Percentiles rank a stretch among this genome's conserved stretches.
Conservation (phyloP, 2,797 vertebrate genomes). For the Melanitta fusca region DNA sequence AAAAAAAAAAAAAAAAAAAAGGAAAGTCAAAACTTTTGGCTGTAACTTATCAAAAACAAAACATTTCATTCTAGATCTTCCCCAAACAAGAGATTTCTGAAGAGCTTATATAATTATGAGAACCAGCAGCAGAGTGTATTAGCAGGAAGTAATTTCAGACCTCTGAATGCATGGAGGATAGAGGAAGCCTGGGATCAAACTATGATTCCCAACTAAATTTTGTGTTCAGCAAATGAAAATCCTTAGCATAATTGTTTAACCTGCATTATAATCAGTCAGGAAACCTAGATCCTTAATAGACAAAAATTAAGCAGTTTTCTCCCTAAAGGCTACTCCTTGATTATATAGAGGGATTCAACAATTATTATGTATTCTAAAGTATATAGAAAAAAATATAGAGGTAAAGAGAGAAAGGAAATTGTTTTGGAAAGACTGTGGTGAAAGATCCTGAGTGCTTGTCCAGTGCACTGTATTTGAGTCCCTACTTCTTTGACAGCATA, state of each 20-base stretch:
- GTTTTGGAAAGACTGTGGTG: neutral
- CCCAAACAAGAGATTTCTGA: neutral
- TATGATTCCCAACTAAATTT: neutral
- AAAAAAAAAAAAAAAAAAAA: no score
- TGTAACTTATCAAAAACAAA: neutral
- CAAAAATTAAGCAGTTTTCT: neutral
- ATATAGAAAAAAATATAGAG: neutral
- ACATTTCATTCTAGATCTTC: neutral
- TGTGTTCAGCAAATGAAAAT: neutral
- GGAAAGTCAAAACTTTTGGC: neutral
- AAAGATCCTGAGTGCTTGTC: neutral
- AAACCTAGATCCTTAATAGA: neutral
- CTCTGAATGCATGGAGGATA: neutral
- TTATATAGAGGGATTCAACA: neutral
- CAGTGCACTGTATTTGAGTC: fast-evolving
- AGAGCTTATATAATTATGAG: neutral
- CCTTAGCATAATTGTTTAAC: neutral
- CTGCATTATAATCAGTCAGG: neutral
- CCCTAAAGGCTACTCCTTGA: neutral
- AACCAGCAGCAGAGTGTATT: neutral
- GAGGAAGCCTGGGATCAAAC: fast-evolving
- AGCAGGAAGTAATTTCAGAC: neutral
- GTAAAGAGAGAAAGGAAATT: neutral
- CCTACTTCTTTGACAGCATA: neutral
- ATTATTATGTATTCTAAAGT: neutral